These are phyloP conservation scores for Craniophora ligustri DNA, from an alignment of 2,888 invertebrate genomes.

Conservation along the genomic window DNA sequence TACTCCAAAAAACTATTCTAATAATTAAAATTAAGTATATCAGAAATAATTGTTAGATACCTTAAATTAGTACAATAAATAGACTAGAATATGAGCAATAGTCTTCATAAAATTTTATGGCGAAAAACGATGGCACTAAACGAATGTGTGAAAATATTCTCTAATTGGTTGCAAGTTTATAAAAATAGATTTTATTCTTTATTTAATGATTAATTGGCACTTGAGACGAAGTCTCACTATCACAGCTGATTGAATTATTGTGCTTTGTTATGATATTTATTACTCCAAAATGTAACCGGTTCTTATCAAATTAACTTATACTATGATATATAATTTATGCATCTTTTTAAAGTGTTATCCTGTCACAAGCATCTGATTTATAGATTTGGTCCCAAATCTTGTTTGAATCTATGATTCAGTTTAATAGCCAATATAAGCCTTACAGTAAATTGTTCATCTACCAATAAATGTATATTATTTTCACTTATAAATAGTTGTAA, in stretches of 20 bases:
- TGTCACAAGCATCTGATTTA: constrained; percentile 44
- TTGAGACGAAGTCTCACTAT: constrained; percentile 73
- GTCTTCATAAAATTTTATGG: constrained; percentile 79
- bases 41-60: constrained; percentile 47
- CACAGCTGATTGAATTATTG: constrained; percentile 80
- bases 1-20: constrained; percentile 47
- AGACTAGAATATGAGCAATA: constrained; percentile 88
- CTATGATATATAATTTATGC: constrained; percentile 40
- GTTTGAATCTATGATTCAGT: constrained; percentile 70
- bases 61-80: constrained; percentile 67
- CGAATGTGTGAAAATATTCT: constrained; percentile 50
- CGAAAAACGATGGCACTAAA: constrained; percentile 79
- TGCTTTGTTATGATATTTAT: constrained; percentile 67
- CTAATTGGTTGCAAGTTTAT: constrained; percentile 46
- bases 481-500: constrained; percentile 53
- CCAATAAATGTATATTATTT: constrained; percentile 43
- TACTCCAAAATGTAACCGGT: constrained; percentile 60
- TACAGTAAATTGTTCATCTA: constrained; percentile 26
- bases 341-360: constrained; percentile 33
- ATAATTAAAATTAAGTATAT: constrained; percentile 42
- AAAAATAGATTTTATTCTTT: constrained; percentile 51
- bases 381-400: constrained; percentile 67
- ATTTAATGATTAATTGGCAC: constrained; percentile 70
- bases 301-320: constrained; percentile 49
- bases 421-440: constrained; percentile 27